These are phyloP conservation scores for Saccostrea glomerata DNA, from an alignment of 1,140 invertebrate species.

Conservation along the genomic window DNA sequence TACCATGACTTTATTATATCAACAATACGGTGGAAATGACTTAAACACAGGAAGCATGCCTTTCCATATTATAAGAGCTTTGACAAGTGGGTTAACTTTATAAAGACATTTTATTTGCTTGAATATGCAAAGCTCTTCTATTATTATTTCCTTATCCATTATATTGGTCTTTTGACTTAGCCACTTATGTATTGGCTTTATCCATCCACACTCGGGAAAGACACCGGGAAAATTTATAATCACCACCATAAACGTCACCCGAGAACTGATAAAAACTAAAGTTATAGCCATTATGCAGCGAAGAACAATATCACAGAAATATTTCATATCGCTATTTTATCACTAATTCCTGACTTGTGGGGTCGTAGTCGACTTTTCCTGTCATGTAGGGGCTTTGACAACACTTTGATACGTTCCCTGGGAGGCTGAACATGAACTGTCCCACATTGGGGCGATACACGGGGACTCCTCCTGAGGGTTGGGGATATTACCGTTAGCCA, in stretches of 20 bases:
- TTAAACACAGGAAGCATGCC: no score
- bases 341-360: not conserved
- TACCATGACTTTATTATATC: no score
- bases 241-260: not conserved
- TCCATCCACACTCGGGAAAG: not conserved
- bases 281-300: not conserved
- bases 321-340: not conserved
- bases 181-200: not conserved
- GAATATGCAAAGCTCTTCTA: no score
- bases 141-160: no score
- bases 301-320: not conserved
- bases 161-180: no score
- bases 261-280: not conserved
- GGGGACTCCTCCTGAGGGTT: conserved; percentile 49
- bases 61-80: no score
- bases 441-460: conserved; percentile 56
- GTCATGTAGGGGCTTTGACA: conserved; percentile 28
- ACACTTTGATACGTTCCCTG: not conserved
- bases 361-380: not conserved
- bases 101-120: no score
- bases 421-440: not conserved
- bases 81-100: no score
- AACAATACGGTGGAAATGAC: no score
- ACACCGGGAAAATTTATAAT: not conserved
- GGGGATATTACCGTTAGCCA: conserved; percentile 56